Evolutionary conservation across 2,113 vertebrate genomes (phyloP).

Genomic region (Phrynosoma blainvillii): DNA sequence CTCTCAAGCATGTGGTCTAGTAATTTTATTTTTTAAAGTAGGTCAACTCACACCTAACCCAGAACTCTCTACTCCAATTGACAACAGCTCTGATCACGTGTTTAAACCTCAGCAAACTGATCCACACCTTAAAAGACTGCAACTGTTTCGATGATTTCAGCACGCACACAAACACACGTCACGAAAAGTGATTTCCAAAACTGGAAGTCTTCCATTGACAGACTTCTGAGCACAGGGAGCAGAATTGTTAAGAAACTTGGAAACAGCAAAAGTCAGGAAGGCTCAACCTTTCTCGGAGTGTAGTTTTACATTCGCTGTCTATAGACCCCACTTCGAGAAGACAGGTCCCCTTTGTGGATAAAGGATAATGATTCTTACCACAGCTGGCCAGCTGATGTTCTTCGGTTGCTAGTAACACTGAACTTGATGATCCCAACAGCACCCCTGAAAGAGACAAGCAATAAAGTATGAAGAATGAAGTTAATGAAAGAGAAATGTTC

Average conservation of each 20-base stretch:
- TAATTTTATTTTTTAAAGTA: no score
- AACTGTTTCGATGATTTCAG: not conserved
- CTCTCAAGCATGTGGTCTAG: no score
- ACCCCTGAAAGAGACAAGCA: conserved; percentile 50
- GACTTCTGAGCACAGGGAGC: conserved; percentile 11
- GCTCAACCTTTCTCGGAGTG: not conserved
- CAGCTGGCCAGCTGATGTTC: not conserved
- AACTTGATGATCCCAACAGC: not conserved
- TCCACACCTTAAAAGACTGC: conserved; percentile 17
- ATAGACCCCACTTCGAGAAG: no score
- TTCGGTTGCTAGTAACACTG: conserved; percentile 38
- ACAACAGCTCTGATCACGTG: not conserved
- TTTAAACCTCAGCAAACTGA: conserved; percentile 7
- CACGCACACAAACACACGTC: conserved; percentile 8
- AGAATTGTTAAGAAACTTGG: not conserved
- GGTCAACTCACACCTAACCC: not conserved
- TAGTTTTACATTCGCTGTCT: no score
- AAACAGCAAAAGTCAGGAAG: conserved; percentile 23
- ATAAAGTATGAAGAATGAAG: not conserved
- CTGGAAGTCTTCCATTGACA: conserved; percentile 39
- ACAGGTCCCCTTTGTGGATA: not conserved
- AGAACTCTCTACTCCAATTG: not conserved
- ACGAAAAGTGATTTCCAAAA: conserved; percentile 30
- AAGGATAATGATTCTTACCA: conserved; percentile 47
- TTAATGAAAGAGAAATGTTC: not conserved